phyloP scores from a whole-genome alignment of 23 tunicate genomes.

The Ascidia mentula region DNA sequence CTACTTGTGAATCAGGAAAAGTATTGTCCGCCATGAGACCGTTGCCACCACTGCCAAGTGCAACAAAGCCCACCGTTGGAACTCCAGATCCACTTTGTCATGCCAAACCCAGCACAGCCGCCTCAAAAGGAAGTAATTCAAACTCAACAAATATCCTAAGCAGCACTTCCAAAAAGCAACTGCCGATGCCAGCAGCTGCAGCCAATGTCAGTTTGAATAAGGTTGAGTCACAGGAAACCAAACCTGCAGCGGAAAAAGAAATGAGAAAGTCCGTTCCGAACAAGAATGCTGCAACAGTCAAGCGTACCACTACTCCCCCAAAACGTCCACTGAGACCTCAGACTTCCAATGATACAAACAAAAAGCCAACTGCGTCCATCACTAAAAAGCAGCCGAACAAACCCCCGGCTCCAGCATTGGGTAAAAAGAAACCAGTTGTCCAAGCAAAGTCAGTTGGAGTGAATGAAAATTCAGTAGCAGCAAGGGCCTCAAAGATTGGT shows the following conservation, averaged over 20 bases:
- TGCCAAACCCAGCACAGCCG: not conserved
- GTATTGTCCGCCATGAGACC: not conserved
- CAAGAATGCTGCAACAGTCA: not conserved
- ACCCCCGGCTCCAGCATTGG: constrained; percentile 7
- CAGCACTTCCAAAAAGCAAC: not conserved
- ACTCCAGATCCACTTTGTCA: not conserved
- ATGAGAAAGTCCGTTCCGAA: not conserved
- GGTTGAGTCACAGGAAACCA: not conserved
- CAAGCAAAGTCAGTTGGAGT: not conserved
- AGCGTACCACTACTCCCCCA: not conserved
- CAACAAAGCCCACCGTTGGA: not conserved
- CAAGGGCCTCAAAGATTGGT: constrained; percentile 7
- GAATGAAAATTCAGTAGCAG: not conserved
- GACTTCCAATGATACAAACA: not conserved
- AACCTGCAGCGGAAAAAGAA: not conserved
- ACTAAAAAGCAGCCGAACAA: not conserved
- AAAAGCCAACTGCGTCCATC: not conserved
- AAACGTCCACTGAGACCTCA: not conserved
- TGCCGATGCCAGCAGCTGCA: not conserved
- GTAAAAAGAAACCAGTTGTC: not conserved
- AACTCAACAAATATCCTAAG: not conserved
- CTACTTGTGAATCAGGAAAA: not conserved
- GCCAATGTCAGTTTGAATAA: not conserved
- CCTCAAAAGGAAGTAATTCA: not conserved
- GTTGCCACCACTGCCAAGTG: not conserved